Conservation (phyloP, 2,888 invertebrate species). For the Timandra comae region DNA sequence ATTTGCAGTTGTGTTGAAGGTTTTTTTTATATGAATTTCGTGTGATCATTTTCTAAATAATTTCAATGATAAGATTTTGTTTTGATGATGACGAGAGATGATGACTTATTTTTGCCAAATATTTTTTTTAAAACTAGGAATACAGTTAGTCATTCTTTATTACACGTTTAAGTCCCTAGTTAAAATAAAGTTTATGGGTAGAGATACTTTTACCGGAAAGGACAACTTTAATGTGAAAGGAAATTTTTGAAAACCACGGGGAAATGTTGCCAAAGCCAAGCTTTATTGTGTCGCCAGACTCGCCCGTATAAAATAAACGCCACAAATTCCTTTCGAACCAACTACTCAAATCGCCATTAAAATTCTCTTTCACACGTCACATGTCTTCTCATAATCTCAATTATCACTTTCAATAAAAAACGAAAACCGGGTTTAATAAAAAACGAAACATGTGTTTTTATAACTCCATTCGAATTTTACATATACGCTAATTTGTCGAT, state of each 20-base stretch:
- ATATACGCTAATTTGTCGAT: slow-evolving; percentile 74
- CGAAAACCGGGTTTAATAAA: slow-evolving; percentile 44
- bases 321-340: no score
- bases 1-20: slow-evolving; percentile 5
- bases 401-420: slow-evolving; percentile 70
- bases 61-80: not conserved
- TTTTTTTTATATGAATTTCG: slow-evolving; percentile 6
- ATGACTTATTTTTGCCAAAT: not conserved
- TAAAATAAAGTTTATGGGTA: slow-evolving; percentile 2
- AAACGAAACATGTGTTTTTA: slow-evolving; percentile 64
- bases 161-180: slow-evolving; percentile 9
- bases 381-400: slow-evolving; percentile 64
- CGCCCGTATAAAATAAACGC: no score
- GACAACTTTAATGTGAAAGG: no score
- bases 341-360: no score
- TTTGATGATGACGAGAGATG: no score
- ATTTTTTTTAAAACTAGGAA: not conserved
- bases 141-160: not conserved
- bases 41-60: not conserved
- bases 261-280: no score
- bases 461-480: slow-evolving; percentile 69
- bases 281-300: no score
- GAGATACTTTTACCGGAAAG: slow-evolving; percentile 22
- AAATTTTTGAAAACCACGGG: no score
- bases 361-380: slow-evolving; percentile 28